Evolutionary conservation across 2,113 vertebrate genomes (phyloP), one percentile per base, ranked within the genome.

Genomic region (Zosterops borbonicus): DNA sequence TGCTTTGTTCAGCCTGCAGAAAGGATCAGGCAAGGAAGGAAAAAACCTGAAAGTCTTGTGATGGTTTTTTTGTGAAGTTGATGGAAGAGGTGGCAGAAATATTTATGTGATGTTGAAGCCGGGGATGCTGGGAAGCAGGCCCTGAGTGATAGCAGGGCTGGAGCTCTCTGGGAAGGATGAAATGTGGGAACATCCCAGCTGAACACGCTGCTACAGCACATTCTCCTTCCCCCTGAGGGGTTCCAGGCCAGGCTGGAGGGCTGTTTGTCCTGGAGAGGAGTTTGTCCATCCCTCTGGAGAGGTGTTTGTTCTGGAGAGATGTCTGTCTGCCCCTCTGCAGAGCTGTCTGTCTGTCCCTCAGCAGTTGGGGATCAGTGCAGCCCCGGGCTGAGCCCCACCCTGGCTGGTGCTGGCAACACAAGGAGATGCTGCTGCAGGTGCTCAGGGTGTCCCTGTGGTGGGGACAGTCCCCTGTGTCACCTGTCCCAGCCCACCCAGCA

Each of bases 191-290:
- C 1, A 4, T 17, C 5, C 0, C 24, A 49, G 87, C 77, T 35
- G 14, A 56, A 1, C 31, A 1, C 0, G 8, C 10, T 3, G 76
- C 58, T 4, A 0, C 9, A 6, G 11, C 35, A 24, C 64, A 2
- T 2, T 2, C 29, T 8, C 6, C 64, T 33, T 2, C 60, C 17
- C 20, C 64, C 5, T 15, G 1, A 39, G 7, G 73, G 14, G 0
- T 0, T 14, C 4, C 5, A 0, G 59, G 1, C 0, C 1, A 6
- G 14, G n/a, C 75, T 16, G 8, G 12, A 15, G 18, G 17, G 65
- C 12, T 9, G 31, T 22, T 7, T 22, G 65, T 37, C 59, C 78
- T 24, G 28, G 9, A 10, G 6, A 13, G 31, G 2, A 2, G 28
- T 6, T 11, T 9, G 31, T 65, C 11, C 15, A 9, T 59, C 56